Conservation (phyloP, 2,888 invertebrate species). For the Hyposoter dolosus region DNA sequence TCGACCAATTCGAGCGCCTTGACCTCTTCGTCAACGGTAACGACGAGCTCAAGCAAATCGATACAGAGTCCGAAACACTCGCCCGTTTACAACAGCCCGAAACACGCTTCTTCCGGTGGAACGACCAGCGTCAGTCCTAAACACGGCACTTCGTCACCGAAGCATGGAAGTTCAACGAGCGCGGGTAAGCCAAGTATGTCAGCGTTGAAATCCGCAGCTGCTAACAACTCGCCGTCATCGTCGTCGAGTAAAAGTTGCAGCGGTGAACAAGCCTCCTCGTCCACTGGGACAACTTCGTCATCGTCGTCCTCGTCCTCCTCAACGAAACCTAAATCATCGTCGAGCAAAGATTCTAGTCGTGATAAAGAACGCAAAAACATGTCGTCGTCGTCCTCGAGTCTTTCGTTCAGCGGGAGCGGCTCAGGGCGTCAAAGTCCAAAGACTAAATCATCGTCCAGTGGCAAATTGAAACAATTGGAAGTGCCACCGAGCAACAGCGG, state of each 20-base stretch:
- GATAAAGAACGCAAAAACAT: slow-evolving; percentile 85
- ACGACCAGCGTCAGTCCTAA: slow-evolving; percentile 91
- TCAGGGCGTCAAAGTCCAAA: slow-evolving; percentile 89
- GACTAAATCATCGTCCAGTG: slow-evolving; percentile 87
- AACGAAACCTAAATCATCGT: slow-evolving; percentile 71
- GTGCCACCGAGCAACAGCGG: slow-evolving; percentile 85
- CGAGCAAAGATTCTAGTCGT: slow-evolving; percentile 76
- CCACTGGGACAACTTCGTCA: slow-evolving; percentile 61
- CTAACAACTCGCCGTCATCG: slow-evolving; percentile 86
- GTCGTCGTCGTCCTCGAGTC: slow-evolving; percentile 70
- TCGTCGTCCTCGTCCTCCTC: slow-evolving; percentile 77
- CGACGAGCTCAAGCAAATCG: slow-evolving; percentile 86
- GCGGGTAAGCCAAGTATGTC: slow-evolving; percentile 96
- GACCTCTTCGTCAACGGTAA: slow-evolving; percentile 84
- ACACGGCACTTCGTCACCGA: slow-evolving; percentile 92
- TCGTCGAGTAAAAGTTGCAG: slow-evolving; percentile 84
- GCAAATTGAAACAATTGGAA: slow-evolving; percentile 90
- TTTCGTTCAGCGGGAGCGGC: slow-evolving; percentile 80
- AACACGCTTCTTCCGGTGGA: slow-evolving; percentile 87
- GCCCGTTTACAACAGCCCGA: slow-evolving; percentile 91
- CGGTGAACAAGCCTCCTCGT: slow-evolving; percentile 62
- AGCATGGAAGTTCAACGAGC: slow-evolving; percentile 89
- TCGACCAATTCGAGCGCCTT: slow-evolving; percentile 85
- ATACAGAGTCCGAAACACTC: slow-evolving; percentile 91
- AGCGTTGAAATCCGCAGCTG: slow-evolving; percentile 91